These are phyloP conservation scores for Phrixothrix hirtus DNA, from an alignment of 2,888 invertebrate genomes.

Conservation along the genomic window DNA sequence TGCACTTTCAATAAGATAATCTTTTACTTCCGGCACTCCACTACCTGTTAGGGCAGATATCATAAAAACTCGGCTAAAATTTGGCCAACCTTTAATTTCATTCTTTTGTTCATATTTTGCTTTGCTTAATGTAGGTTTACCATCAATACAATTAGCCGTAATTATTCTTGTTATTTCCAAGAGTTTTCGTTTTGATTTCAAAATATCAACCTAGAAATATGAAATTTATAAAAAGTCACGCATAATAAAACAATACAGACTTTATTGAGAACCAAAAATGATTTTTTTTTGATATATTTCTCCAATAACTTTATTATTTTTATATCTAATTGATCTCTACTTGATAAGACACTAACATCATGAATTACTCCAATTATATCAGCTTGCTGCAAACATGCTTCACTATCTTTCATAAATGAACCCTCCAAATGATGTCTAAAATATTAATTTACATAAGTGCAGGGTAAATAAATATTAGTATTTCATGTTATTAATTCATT, in stretches of 20 bases:
- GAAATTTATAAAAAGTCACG: too few species aligned
- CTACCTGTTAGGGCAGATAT: slow-evolving; percentile 79
- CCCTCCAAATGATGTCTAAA: slow-evolving; percentile 61
- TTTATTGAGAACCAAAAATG: slow-evolving; percentile 89
- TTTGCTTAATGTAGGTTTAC: slow-evolving; percentile 43
- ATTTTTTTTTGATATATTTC: slow-evolving; percentile 62
- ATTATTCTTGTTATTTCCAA: slow-evolving; percentile 71
- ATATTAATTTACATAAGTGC: too few species aligned
- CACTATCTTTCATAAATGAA: slow-evolving; percentile 64
- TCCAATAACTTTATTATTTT: slow-evolving; percentile 73
- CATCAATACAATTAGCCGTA: slow-evolving; percentile 60
- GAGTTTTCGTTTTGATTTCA: slow-evolving; percentile 74
- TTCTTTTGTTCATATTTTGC: slow-evolving; percentile 33
- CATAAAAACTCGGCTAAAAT: slow-evolving; percentile 88
- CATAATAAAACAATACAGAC: slow-evolving; percentile 61
- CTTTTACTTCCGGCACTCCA: slow-evolving; percentile 52
- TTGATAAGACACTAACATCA: slow-evolving; percentile 75
- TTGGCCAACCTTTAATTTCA: slow-evolving; percentile 63
- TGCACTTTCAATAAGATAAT: slow-evolving; percentile 70
- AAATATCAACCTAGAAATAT: slow-evolving; percentile 66
- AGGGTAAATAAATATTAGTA: slow-evolving; percentile 9
- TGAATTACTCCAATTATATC: slow-evolving; percentile 86
- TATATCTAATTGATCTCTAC: slow-evolving; percentile 68
- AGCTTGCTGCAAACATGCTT: slow-evolving; percentile 66
- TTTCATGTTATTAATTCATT: too few species aligned